These are phyloP conservation scores for Marcusenius ussheri DNA, from an alignment of 2,113 vertebrate species.

Conservation along the genomic window DNA sequence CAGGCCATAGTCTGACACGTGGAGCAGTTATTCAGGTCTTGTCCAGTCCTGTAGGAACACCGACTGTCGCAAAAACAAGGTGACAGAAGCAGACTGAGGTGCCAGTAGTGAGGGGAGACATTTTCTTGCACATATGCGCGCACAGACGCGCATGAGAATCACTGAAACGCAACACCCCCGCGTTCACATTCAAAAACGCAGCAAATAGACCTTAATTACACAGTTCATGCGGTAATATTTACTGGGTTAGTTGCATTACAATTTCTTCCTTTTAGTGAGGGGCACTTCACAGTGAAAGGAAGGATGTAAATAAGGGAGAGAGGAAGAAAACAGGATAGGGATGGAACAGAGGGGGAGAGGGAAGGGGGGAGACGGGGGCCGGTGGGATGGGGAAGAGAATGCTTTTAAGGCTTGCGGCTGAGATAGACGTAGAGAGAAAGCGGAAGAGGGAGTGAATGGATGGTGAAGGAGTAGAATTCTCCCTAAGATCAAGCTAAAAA, in stretches of 20 bases:
- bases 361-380: neutral
- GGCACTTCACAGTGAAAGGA: neutral
- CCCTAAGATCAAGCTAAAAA: slow-evolving; percentile 18
- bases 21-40: slow-evolving; percentile 96
- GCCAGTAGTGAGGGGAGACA: neutral
- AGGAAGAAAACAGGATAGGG: neutral
- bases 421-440: neutral
- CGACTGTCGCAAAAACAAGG: slow-evolving; percentile 67
- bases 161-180: slow-evolving; percentile 14
- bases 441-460: neutral
- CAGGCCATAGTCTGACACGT: slow-evolving; percentile 96
- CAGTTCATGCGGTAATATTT: slow-evolving; percentile 42
- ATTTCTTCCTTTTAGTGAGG: slow-evolving; percentile 36
- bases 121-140: slow-evolving; percentile 11
- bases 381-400: neutral
- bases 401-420: neutral
- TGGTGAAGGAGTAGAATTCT: neutral
- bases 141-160: slow-evolving; percentile 20
- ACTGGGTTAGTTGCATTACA: slow-evolving; percentile 40
- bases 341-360: neutral
- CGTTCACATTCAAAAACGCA: neutral
- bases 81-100: slow-evolving; percentile 1
- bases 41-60: slow-evolving; percentile 92
- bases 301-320: slow-evolving; percentile 4
- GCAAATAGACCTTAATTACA: slow-evolving; percentile 45